Evolutionary conservation across 1,140 invertebrate genomes (phyloP).

Genomic region (Diachasmimorpha longicaudata): DNA sequence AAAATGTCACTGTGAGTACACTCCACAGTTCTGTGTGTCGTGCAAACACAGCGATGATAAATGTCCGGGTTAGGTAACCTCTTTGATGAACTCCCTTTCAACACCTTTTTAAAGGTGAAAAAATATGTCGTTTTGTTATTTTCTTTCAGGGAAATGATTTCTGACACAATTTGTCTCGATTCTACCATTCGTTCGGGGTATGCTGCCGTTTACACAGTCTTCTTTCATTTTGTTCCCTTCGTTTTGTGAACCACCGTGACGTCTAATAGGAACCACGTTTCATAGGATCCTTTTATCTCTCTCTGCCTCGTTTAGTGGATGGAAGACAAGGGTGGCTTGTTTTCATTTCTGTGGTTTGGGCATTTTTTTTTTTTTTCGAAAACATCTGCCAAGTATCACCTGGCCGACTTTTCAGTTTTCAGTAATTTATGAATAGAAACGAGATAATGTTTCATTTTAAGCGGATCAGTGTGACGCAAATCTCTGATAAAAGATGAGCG

Average conservation of each 20-base stretch:
- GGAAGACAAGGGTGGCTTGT: conserved; percentile 20
- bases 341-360: neutral
- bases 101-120: neutral
- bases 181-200: neutral
- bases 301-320: neutral
- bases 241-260: conserved; percentile 8
- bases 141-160: neutral
- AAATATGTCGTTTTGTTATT: neutral
- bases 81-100: conserved; percentile 10
- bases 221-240: neutral
- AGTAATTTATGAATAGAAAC: conserved; percentile 14
- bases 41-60: conserved; percentile 4
- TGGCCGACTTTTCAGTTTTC: conserved; percentile 25
- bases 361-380: neutral
- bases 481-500: neutral
- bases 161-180: conserved; percentile 7
- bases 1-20: neutral
- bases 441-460: neutral
- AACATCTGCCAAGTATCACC: conserved; percentile 26
- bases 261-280: neutral
- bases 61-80: conserved; percentile 3
- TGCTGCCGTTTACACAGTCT: neutral
- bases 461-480: neutral
- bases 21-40: neutral
- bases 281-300: neutral